Conservation (phyloP, 1,140 invertebrate species). For the Drosophila persimilis region DNA sequence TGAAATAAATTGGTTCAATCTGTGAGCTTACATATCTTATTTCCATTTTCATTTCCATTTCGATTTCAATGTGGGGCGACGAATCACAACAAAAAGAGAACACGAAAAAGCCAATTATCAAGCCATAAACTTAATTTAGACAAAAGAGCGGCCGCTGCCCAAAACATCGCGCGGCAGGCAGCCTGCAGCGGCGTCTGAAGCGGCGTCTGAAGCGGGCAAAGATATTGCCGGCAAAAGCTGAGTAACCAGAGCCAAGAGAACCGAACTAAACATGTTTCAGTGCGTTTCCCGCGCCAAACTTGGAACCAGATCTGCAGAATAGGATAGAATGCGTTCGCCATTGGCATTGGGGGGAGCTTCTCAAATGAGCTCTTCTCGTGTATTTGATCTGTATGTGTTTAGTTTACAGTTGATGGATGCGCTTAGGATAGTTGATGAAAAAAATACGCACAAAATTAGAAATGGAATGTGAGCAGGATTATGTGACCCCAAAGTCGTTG, state of each 20-base stretch:
- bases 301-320: too few relatives aligned
- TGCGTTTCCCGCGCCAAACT: too few relatives aligned
- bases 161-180: conserved; percentile 6
- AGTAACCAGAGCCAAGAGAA: background rate
- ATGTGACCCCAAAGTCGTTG: background rate
- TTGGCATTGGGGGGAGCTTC: too few relatives aligned
- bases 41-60: conserved; percentile 67
- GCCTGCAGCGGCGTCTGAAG: too few relatives aligned
- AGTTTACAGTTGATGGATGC: background rate
- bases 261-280: too few relatives aligned
- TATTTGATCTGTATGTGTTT: background rate
- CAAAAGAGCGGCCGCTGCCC: conserved; percentile 33
- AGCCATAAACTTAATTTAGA: conserved; percentile 52
- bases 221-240: background rate
- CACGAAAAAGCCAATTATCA: conserved; percentile 63
- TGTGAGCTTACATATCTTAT: conserved; percentile 65
- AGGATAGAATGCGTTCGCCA: too few relatives aligned
- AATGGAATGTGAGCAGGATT: too few relatives aligned
- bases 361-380: too few relatives aligned
- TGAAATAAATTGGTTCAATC: conserved; percentile 78
- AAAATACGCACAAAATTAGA: too few relatives aligned
- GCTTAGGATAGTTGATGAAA: too few relatives aligned
- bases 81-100: conserved; percentile 68
- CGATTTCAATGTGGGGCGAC: conserved; percentile 60
- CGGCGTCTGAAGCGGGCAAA: background rate